Conservation (phyloP, 2,797 vertebrate genomes). For the Fringilla coelebs region DNA sequence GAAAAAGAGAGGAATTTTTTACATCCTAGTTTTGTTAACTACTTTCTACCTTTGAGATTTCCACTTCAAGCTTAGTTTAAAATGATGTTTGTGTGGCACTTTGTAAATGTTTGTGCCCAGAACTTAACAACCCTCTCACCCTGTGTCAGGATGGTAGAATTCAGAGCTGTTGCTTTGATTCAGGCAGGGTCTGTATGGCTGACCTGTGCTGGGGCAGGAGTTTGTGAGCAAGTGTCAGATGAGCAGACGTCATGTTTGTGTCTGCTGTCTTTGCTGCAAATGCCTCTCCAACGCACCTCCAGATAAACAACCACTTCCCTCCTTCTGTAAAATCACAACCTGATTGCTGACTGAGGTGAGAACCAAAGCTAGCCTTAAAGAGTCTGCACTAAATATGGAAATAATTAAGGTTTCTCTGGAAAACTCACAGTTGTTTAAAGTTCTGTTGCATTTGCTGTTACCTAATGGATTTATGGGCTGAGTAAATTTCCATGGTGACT, state of each 20-base stretch:
- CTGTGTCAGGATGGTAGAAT: fast-evolving
- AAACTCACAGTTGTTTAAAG: fast-evolving
- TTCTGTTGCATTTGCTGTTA: not conserved
- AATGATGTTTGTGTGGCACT: not conserved
- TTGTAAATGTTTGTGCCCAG: not conserved
- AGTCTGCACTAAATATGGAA: fast-evolving
- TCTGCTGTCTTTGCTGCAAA: not conserved
- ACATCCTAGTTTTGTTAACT: not conserved
- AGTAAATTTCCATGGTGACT: not conserved
- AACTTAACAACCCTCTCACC: fast-evolving
- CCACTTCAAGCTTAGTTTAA: not conserved
- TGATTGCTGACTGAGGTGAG: not conserved
- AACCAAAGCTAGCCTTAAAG: not conserved
- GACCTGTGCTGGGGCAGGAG: fast-evolving
- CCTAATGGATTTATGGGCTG: not conserved
- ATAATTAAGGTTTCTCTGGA: not conserved
- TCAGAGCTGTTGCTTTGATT: not conserved
- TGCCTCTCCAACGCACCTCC: fast-evolving
- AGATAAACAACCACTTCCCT: fast-evolving
- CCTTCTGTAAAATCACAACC: not conserved
- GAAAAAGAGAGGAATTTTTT: not conserved
- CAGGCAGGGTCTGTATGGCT: fast-evolving
- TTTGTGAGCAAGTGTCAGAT: fast-evolving
- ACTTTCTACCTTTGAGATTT: not conserved
- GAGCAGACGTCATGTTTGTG: fast-evolving